Evolutionary conservation across 1,140 invertebrate genomes (phyloP).

Genomic region (Bicyclus anynana): DNA sequence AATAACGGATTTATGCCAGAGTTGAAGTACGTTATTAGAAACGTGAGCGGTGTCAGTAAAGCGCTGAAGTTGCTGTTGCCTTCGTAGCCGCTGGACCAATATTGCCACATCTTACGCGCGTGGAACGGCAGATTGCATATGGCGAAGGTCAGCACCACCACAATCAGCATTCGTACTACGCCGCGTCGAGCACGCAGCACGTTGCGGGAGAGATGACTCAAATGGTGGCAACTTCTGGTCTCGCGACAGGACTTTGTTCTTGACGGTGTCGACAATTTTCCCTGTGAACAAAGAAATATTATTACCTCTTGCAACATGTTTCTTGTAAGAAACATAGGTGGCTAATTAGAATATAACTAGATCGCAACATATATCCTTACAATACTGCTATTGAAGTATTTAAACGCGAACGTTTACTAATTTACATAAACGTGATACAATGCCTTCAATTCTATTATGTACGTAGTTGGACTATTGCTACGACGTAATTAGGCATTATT

Average conservation of each 20-base stretch:
- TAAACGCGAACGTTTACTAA: neutral
- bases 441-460: neutral
- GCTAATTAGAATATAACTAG: neutral
- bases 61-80: conserved; percentile 83
- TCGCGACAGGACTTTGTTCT: conserved; percentile 45
- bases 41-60: conserved; percentile 88
- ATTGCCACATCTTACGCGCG: conserved; percentile 88
- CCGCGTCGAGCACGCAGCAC: conserved; percentile 83
- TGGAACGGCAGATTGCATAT: conserved; percentile 91
- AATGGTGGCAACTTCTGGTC: conserved; percentile 68
- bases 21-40: conserved; percentile 90
- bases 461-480: too few species aligned
- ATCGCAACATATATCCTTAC: neutral
- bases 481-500: too few species aligned
- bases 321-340: neutral
- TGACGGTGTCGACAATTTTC: conserved; percentile 27
- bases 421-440: neutral
- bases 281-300: conserved; percentile 28
- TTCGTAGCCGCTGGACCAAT: conserved; percentile 81
- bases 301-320: neutral
- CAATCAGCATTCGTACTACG: conserved; percentile 88
- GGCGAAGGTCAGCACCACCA: conserved; percentile 89
- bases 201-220: conserved; percentile 82
- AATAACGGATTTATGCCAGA: conserved; percentile 90
- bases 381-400: neutral